Base-by-base conservation (phyloP, 1,140 invertebrate species). In the Drosophila kikkawai region DNA sequence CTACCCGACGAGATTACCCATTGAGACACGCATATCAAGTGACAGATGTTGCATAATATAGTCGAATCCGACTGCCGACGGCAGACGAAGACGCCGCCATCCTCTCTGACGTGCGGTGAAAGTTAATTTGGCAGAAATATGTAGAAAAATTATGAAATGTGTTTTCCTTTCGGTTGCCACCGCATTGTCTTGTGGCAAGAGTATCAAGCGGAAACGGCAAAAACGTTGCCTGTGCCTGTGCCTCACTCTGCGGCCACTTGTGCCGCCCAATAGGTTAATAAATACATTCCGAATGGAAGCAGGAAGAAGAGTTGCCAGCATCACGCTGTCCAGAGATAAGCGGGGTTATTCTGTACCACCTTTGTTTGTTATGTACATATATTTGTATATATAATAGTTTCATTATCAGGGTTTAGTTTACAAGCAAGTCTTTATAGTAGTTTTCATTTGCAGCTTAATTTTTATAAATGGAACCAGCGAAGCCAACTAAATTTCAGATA, bases 111-210 rank as follows among this genome's bases (percentile, higher is more conserved):
- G 77, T 84, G 80, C 60, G 80, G 84, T 87, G 84, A 87, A 87
- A 87, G 84, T 87, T 90, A 87, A 90, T 87, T 87, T 87, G 68
- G 73, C 61, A 79, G 45, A 79, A 79, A 79, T 79, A 79, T 79
- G 76, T 79, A 79, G 74, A 90, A 80, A 87, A 90, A 88, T 87
- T 87, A 87, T 87, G 80, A 80, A 88, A 83, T 88, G 80, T 86
- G 57, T 79, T 88, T 87, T 88, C 77, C 80, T 87, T 86, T 86
- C 75, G 84, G 75, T 48, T 79, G 79, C 67, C 64, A 76, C 79
- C 55, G 64, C 76, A 78, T 82, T 79, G 80, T 79, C 34, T 79
- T 73, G 61, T 57, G 61, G 26, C 41, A 57, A 57, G 57, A 75
- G 74, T 77, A 60, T 67, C 75, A 79, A 60, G 67, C 76, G 76